Base-by-base conservation (phyloP, 2,113 vertebrate genomes). In the Furnarius figulus region DNA sequence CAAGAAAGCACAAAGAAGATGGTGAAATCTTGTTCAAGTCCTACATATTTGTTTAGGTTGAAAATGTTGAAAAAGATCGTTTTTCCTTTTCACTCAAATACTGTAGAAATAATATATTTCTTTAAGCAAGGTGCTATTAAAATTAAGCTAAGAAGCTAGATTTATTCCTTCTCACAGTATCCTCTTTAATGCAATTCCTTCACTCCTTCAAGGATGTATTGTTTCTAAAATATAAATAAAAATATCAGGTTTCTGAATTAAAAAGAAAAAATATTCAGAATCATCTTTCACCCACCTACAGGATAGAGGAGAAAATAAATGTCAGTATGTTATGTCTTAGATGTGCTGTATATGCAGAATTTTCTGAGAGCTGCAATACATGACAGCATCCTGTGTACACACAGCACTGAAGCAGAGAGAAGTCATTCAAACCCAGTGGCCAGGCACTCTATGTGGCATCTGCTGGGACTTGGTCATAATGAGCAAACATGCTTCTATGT, bases 351-450 rank as follows among this genome's bases (percentile, higher is more conserved):
- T 23, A 59, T 8, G 10, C 12, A 39, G 16, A 25, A 22, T 4
- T 2, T 55, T 27, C 59, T 39, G 40, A 55, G 46, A 59, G 20
- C 49, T 59, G 18, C 2, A 3, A 5, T 53, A 18, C 0, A 0
- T 14, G 14, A 21, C 20, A 28, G 8, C 40, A 53, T 16, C 35
- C 31, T 42, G 11, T 18, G 37, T 33, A 15, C 10, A 8, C 25
- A 7, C 2, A 61, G 28, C 59, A 46, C n/a, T 9, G 40, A 58
- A 44, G 42, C 61, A 50, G 52, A 75, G 19, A 65, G 21, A 13
- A 40, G 14, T 17, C 30, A 5, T 5, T 8, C 18, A 67, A 89
- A 65, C 9, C 46, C 33, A 11, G 61, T 22, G 42, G 27, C 52
- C 42, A 67, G 30, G 30, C 24, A 9, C 10, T 42, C 18, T n/a